Evolutionary conservation across 1,140 invertebrate genomes (phyloP).

Genomic region (Panagrolaimus sp.): DNA sequence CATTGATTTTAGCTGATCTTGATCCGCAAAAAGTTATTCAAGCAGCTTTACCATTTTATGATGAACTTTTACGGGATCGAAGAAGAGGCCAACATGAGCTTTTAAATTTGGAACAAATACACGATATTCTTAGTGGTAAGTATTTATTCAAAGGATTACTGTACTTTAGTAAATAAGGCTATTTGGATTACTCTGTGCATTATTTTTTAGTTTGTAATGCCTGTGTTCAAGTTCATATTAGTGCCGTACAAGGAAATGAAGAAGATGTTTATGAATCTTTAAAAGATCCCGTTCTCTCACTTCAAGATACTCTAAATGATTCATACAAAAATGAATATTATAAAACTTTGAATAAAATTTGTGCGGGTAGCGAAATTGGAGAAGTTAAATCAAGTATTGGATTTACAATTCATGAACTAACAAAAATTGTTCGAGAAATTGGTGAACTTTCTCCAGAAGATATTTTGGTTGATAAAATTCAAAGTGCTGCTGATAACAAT

Average conservation of each 20-base stretch:
- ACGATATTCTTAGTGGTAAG: constrained; percentile 2
- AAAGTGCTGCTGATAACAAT: background rate
- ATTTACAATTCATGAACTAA: background rate
- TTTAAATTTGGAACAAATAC: constrained; percentile 1
- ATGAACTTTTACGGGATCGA: background rate
- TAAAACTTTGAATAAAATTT: background rate
- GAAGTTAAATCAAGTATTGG: background rate
- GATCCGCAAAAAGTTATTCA: constrained; percentile 6
- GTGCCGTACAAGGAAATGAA: constrained; percentile 1
- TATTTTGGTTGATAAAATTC: background rate
- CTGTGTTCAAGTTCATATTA: background rate
- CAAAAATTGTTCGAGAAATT: background rate
- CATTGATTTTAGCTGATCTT: background rate
- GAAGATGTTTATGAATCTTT: constrained; percentile 4
- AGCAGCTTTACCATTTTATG: background rate
- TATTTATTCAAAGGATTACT: no score
- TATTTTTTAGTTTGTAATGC: constrained; percentile 7
- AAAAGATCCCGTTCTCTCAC: background rate
- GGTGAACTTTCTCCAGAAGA: background rate
- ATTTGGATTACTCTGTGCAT: no score
- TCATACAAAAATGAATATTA: background rate
- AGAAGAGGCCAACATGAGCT: background rate
- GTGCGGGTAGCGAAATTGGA: background rate
- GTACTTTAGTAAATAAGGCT: background rate
- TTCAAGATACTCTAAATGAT: background rate